Base-by-base conservation (phyloP, 23 tunicate genomes). In the Botrylloides violaceus region DNA sequence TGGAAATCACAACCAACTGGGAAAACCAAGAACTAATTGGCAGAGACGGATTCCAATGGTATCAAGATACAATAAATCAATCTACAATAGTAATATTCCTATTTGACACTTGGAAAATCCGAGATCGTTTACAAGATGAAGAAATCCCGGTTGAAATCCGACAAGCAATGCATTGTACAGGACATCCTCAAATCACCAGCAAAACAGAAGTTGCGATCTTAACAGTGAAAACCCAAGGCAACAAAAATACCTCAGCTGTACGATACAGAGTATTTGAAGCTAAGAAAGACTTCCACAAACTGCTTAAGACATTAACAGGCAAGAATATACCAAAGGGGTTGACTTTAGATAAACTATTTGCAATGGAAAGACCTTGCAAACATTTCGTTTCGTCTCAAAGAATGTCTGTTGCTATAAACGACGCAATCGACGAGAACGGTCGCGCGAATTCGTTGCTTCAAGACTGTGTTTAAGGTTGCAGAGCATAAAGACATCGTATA, bases 1-100 rank as follows among this genome's bases (percentile, higher is more conserved):
- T 63, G 33, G 35, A 63, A 29, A 63, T 63, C 32, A 33, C 34
- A 29, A 3, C 23, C 35, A 63, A 63, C 36, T 63, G 70, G 70
- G 70, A 63, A 63, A 63, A 63, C 35, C 32, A 33, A 31, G 70
- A 27, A 12, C 4, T 4, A 31, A 63, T 63, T 9, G 9, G 70
- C 20, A 28, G 3, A 28, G 36, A 31, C 35, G 32, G 70, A 23
- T 15, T 29, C 23, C 35, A 31, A 4, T 63, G 70, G 70, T 63
- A 63, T 31, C 34, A 28, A 4, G 12, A 63, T 3, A 3, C 36
- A 26, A 63, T 63, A 34, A 63, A 28, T 9, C 18, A 63, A 15
- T 63, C 70, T 23, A 63, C 32, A 27, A 63, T 28, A 25, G 33
- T 63, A 4, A 9, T 63, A 4, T 63, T 63, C 29, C 4, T 63